Evolutionary conservation across 2,113 vertebrate species (phyloP), one percentile per base, ranked within the genome.

Genomic region (Oncorhynchus clarkii): DNA sequence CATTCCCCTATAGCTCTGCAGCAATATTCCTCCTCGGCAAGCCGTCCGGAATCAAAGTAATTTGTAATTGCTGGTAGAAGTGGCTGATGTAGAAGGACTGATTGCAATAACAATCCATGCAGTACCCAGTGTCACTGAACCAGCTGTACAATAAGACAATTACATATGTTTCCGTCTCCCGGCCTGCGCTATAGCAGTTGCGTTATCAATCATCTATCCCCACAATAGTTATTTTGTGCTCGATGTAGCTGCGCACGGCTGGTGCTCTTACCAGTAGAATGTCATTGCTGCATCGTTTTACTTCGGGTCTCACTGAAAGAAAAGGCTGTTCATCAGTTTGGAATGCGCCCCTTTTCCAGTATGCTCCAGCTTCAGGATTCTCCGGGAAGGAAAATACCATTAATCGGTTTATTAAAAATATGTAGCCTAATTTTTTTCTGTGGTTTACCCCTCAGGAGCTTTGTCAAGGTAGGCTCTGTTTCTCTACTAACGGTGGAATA

Each of bases 181-280:
- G 74, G 71, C 80, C 70, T 66, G 71, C 27, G 48, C 29, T 34
- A 39, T 54, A 68, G 71, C 89, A 89, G 82, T 87, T 86, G 89
- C 60, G 77, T 84, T 72, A 82, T 85, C 83, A 78, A 67, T 81
- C 88, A 85, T 54, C 78, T 29, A 75, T 84, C 67, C 74, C 72
- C 76, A 90, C 89, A 90, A 81, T 85, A 89, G 84, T 91, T 89
- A 86, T 89, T 79, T 84, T 77, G 73, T 80, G 77, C 77, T 78
- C n/a, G 31, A 39, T 20, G 71, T 72, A 72, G 82, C 87, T 87
- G 87, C 84, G 86, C 84, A 79, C 85, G 82, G 77, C 88, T 82
- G 86, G 85, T 79, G 88, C 84, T 86, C 85, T 84, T 29, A 72
- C 75, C 80, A 72, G 60, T 64, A 79, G 69, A 74, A 72, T 72